These are phyloP conservation scores for Saccopteryx bilineata DNA, from an alignment of 2,113 vertebrate species.

Conservation along the genomic window DNA sequence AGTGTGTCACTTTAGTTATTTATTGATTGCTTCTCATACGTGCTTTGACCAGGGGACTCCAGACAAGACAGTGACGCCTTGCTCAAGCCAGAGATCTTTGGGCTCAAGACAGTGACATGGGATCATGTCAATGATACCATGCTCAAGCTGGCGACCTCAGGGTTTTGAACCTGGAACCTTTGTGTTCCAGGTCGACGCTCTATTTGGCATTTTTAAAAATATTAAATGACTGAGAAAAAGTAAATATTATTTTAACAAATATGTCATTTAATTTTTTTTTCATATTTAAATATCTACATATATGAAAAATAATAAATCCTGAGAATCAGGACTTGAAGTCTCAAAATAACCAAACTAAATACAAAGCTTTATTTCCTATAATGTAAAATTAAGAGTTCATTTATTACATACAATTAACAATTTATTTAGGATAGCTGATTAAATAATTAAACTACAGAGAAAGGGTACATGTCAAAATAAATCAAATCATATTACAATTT, in stretches of 20 bases:
- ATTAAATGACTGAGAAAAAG: conserved; percentile 23
- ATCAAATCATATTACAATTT: conserved; percentile 26
- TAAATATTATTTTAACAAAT: background rate
- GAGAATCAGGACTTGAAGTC: background rate
- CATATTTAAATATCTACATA: background rate
- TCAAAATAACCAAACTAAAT: background rate
- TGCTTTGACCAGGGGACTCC: too few species aligned
- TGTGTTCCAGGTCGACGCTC: too few species aligned
- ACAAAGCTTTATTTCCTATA: background rate
- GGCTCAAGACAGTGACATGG: too few species aligned
- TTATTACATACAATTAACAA: background rate
- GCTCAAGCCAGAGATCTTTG: too few species aligned
- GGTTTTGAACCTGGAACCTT: too few species aligned
- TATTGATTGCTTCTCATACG: too few species aligned
- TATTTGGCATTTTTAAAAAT: background rate
- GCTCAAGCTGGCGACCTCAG: too few species aligned
- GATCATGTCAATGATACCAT: too few species aligned
- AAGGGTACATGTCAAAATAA: background rate
- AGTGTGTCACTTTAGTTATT: too few species aligned
- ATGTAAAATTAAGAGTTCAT: background rate
- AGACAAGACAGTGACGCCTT: too few species aligned
- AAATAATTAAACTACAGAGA: background rate
- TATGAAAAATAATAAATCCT: conserved; percentile 1
- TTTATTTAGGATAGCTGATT: conserved; percentile 25
- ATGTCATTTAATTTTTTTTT: background rate